Percentiles rank a stretch among this genome's conserved stretches.
Evolutionary conservation across 2,888 invertebrate species (phyloP).

Genomic region (Rosalia funebris): DNA sequence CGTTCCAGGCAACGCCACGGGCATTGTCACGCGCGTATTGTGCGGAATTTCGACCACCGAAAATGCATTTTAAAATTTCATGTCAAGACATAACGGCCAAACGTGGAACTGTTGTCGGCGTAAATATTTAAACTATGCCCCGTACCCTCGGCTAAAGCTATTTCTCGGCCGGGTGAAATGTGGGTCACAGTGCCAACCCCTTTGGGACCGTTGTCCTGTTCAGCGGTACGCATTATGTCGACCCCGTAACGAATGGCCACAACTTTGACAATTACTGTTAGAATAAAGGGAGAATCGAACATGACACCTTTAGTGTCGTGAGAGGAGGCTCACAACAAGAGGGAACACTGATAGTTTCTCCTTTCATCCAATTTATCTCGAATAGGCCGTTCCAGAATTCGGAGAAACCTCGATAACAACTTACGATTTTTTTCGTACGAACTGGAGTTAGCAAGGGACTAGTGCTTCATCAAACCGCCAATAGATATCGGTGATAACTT

Average conservation of each 20-base stretch:
- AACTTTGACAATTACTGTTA: slow-evolving; percentile 8
- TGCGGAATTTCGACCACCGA: not conserved
- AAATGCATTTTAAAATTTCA: slow-evolving; percentile 13
- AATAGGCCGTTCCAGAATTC: no score
- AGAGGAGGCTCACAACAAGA: no score
- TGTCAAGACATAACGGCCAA: slow-evolving; percentile 12
- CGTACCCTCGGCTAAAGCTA: slow-evolving; percentile 20
- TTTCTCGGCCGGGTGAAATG: slow-evolving; percentile 22
- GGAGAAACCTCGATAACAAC: no score
- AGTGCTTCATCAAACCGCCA: no score
- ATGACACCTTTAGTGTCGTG: no score
- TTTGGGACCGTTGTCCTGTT: slow-evolving; percentile 25
- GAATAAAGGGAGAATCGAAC: slow-evolving; percentile 51
- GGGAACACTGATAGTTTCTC: no score
- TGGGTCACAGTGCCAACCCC: slow-evolving; percentile 20
- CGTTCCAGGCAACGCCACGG: not conserved
- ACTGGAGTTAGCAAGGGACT: no score
- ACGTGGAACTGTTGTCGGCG: slow-evolving; percentile 20
- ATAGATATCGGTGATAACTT: no score
- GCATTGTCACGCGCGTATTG: not conserved
- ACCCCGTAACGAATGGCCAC: slow-evolving; percentile 14
- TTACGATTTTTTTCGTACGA: no score
- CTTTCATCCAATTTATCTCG: no score
- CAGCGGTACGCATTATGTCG: slow-evolving; percentile 21
- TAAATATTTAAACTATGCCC: slow-evolving; percentile 33